phyloP scores from a whole-genome alignment of 1,140 invertebrate genomes.

The Acromyrmex charruanus region DNA sequence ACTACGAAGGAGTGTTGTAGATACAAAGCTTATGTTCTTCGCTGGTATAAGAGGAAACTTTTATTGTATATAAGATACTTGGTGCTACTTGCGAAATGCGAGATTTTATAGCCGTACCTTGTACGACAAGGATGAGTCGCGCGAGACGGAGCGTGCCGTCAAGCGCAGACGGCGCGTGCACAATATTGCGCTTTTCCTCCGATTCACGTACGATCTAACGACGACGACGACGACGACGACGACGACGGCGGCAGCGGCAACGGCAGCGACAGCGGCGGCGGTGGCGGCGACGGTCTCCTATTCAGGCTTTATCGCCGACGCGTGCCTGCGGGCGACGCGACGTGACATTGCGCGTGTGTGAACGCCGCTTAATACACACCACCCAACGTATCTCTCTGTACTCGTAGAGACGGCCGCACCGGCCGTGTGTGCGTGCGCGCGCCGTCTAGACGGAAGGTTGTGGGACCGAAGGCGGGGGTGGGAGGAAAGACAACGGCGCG shows the following conservation, averaged over 20 bases:
- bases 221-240: not conserved
- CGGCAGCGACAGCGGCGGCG: not conserved
- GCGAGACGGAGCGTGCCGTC: conserved; percentile 37
- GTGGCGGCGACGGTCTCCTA: conserved; percentile 46
- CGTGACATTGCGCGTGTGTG: conserved; percentile 38
- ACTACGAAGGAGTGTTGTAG: not conserved
- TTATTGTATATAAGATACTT: not conserved
- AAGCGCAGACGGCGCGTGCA: conserved; percentile 28
- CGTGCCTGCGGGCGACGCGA: conserved; percentile 54
- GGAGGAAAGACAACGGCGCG: conserved; percentile 70
- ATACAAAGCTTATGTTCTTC: not conserved
- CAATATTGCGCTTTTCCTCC: conserved; percentile 41
- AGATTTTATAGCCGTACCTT: conserved; percentile 24
- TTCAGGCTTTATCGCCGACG: conserved; percentile 65
- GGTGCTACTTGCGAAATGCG: conserved; percentile 8
- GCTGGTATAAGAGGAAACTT: not conserved
- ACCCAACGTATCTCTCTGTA: conserved; percentile 54
- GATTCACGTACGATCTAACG: conserved; percentile 42
- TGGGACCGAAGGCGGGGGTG: conserved; percentile 73
- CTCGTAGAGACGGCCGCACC: conserved; percentile 33
- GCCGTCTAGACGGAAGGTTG: conserved; percentile 83
- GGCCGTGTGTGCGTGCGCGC: conserved; percentile 73
- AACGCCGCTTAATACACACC: conserved; percentile 48
- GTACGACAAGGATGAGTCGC: not conserved
- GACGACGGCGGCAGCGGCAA: not conserved